These are phyloP conservation scores for Amblyopsis hoosieri DNA, from an alignment of 2,797 vertebrate genomes.

Conservation along the genomic window DNA sequence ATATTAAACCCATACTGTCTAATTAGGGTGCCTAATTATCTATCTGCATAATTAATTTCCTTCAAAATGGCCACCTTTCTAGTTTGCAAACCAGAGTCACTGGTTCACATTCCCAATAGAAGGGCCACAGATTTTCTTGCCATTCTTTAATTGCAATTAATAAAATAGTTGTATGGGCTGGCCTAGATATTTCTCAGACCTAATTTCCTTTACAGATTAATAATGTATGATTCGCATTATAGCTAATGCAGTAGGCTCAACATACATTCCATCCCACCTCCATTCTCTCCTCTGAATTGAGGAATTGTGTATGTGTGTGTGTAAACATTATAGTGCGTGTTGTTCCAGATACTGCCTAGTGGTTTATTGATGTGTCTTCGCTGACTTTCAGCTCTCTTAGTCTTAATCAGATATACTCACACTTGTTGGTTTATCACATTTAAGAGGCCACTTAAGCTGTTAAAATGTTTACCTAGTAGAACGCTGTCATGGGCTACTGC, in stretches of 20 bases:
- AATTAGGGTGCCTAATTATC: slow-evolving; percentile 51
- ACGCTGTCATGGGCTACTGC: slow-evolving; percentile 6
- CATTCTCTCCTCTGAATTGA: neutral
- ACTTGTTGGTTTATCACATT: slow-evolving; percentile 5
- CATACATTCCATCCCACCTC: slow-evolving; percentile 35
- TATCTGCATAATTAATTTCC: slow-evolving; percentile 44
- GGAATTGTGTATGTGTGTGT: slow-evolving; percentile 2
- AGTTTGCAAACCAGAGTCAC: slow-evolving; percentile 47
- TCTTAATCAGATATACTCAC: neutral
- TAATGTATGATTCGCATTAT: slow-evolving; percentile 50
- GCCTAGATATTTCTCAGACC: slow-evolving; percentile 53
- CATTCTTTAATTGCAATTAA: slow-evolving; percentile 44
- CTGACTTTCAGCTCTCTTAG: slow-evolving; percentile 12
- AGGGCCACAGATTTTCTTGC: slow-evolving; percentile 35
- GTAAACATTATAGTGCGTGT: slow-evolving; percentile 1
- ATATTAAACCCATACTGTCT: slow-evolving; percentile 39
- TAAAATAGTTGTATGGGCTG: slow-evolving; percentile 40
- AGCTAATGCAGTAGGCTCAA: slow-evolving; percentile 33
- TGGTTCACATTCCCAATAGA: slow-evolving; percentile 46
- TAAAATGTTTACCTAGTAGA: slow-evolving; percentile 26
- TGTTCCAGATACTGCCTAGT: neutral
- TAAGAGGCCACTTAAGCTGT: slow-evolving; percentile 7
- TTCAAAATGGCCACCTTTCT: slow-evolving; percentile 43
- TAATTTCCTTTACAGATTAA: slow-evolving; percentile 53
- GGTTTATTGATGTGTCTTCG: slow-evolving; percentile 9